Conservation (phyloP, 2,113 vertebrate genomes). For the Oenanthe oenanthe region DNA sequence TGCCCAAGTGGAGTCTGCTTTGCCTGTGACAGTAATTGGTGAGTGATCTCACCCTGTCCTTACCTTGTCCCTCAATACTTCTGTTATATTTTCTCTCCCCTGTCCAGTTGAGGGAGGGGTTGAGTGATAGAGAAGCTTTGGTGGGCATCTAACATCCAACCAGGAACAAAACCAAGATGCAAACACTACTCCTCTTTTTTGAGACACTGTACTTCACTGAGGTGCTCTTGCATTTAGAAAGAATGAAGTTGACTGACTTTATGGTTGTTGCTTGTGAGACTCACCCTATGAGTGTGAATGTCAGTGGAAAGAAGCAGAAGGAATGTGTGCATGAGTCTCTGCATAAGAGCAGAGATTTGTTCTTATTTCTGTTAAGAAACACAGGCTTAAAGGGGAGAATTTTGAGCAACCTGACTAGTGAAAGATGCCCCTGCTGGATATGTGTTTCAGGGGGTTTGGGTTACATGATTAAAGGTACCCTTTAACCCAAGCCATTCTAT, state of each 20-base stretch:
- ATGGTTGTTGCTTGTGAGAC: neutral
- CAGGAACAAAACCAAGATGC: neutral
- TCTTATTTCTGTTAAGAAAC: neutral
- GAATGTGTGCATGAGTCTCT: neutral
- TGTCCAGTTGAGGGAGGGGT: neutral
- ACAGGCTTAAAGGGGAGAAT: neutral
- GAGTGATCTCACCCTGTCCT: neutral
- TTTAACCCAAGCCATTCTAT: neutral
- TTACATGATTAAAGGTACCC: neutral
- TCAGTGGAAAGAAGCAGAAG: neutral
- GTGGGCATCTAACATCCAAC: neutral
- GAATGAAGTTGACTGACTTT: neutral
- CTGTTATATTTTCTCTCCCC: neutral
- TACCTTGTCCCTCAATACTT: no score
- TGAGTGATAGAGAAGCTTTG: neutral
- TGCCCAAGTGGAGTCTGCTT: neutral
- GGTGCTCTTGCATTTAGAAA: neutral
- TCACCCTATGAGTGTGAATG: neutral
- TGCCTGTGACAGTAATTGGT: neutral
- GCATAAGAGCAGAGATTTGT: neutral
- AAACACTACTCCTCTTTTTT: accelerated
- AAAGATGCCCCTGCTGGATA: neutral
- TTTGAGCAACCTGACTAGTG: neutral
- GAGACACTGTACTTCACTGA: neutral
- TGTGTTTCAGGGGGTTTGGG: neutral